Evolutionary conservation across 1,140 invertebrate species (phyloP).

Genomic region (Dendroctonus valens): DNA sequence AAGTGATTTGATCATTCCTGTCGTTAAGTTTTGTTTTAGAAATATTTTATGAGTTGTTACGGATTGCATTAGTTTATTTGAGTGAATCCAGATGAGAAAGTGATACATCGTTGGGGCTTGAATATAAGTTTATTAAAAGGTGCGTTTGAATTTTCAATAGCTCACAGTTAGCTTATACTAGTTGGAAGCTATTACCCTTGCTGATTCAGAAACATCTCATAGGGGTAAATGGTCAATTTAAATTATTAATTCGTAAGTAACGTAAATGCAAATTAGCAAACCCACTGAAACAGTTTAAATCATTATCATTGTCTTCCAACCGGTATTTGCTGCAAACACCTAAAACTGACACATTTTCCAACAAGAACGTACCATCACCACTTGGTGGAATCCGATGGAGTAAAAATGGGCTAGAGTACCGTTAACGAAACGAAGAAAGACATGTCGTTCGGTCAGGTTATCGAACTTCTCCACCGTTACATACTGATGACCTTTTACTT

Average conservation of each 20-base stretch:
- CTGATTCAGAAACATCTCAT: too few relatives aligned
- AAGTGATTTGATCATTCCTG: slow-evolving; percentile 8
- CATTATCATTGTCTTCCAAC: too few relatives aligned
- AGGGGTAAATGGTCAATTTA: too few relatives aligned
- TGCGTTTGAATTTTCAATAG: too few relatives aligned
- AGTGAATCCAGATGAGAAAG: slow-evolving; percentile 1
- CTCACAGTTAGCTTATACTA: too few relatives aligned
- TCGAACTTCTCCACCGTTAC: slow-evolving; percentile 4
- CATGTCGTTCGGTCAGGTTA: slow-evolving; percentile 5
- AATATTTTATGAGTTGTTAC: slow-evolving; percentile 18
- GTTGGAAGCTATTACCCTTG: too few relatives aligned
- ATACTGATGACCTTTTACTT: background rate
- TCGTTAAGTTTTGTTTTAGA: slow-evolving; percentile 10
- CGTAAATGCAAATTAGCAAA: too few relatives aligned
- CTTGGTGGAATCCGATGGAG: background rate
- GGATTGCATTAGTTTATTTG: slow-evolving; percentile 6
- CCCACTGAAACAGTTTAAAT: too few relatives aligned
- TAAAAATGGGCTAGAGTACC: background rate
- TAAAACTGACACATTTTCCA: too few relatives aligned
- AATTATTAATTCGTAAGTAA: too few relatives aligned
- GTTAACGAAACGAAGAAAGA: background rate
- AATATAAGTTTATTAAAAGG: too few relatives aligned
- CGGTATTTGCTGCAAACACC: too few relatives aligned
- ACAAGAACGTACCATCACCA: background rate
- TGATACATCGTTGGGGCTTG: background rate